phyloP scores from a whole-genome alignment of 2,888 invertebrate genomes.

The Allacma fusca region DNA sequence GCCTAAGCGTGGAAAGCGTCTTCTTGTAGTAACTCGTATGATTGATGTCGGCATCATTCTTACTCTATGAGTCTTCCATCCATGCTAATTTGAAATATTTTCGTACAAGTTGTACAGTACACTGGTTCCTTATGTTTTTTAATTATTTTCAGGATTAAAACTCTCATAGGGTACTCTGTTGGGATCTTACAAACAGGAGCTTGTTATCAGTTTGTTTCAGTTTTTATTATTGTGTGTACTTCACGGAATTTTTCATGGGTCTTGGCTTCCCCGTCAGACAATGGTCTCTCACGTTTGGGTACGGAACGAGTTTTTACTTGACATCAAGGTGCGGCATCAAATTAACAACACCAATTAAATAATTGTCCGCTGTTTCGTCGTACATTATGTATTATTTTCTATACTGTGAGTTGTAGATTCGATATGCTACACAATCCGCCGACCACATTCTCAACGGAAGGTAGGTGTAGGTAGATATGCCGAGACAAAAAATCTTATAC shows the following conservation, averaged over 20 bases:
- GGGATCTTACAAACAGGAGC: neutral
- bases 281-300: conserved; percentile 5
- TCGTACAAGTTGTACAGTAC: neutral
- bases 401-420: too few species aligned
- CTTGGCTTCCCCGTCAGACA: neutral
- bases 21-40: neutral
- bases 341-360: conserved; percentile 34
- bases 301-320: conserved; percentile 30
- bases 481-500: too few species aligned
- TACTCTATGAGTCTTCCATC: neutral
- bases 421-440: too few species aligned
- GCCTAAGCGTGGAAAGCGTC: conserved; percentile 22
- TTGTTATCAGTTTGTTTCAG: conserved; percentile 1
- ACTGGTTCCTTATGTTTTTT: neutral
- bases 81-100: conserved; percentile 22
- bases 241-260: neutral
- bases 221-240: neutral
- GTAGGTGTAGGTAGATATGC: too few species aligned
- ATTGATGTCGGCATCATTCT: conserved; percentile 37
- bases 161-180: neutral
- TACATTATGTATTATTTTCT: neutral
- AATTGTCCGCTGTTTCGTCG: neutral
- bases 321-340: conserved; percentile 33
- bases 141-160: neutral
- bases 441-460: too few species aligned